These are phyloP conservation scores for Netelia inedita DNA, from an alignment of 2,888 invertebrate species.

Conservation along the genomic window DNA sequence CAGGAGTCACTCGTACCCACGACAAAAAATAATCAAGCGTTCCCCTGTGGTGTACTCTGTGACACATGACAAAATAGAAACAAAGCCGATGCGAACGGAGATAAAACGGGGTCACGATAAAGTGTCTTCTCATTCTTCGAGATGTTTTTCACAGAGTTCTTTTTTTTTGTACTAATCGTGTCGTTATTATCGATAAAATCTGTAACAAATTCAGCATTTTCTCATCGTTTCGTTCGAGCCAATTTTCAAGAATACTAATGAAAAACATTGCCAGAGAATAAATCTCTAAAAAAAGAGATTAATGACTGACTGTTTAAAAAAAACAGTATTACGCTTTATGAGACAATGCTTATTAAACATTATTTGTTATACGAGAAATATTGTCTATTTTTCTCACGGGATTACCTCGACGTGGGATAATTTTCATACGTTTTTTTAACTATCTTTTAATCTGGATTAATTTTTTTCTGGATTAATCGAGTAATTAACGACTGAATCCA, in stretches of 20 bases:
- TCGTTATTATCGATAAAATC: not conserved
- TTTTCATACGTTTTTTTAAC: not conserved
- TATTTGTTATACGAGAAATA: not conserved
- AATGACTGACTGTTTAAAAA: not conserved
- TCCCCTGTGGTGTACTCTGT: not conserved
- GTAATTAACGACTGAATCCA: not conserved
- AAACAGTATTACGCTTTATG: not conserved
- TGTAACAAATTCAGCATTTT: slow-evolving; percentile 11
- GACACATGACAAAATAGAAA: not conserved
- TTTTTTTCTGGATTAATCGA: not conserved
- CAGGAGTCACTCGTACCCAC: not conserved
- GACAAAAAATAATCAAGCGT: not conserved
- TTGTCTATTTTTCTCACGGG: not conserved
- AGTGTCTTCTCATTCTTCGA: slow-evolving; percentile 1
- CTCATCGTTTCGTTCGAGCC: not conserved
- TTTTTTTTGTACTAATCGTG: not conserved
- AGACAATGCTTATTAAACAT: not conserved
- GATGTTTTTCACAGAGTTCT: not conserved
- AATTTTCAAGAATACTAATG: not conserved
- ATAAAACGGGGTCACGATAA: slow-evolving; percentile 3
- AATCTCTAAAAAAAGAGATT: not conserved
- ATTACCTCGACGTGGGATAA: not conserved
- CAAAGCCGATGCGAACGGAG: not conserved
- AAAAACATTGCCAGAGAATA: not conserved
- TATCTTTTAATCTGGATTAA: not conserved